phyloP scores from a whole-genome alignment of 2,888 invertebrate species.

The Altica lythri region DNA sequence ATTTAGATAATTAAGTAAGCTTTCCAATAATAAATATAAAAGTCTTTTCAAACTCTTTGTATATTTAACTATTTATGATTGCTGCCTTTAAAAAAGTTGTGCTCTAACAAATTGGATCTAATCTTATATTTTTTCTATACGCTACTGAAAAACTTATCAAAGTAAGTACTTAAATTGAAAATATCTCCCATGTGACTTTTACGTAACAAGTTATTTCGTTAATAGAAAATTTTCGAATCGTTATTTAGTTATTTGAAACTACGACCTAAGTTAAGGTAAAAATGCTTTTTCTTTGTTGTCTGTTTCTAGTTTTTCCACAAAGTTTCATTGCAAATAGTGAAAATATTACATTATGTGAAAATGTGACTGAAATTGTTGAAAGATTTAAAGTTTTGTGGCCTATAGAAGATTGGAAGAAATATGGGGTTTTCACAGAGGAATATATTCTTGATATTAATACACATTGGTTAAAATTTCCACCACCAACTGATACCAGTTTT shows the following conservation, averaged over 20 bases:
- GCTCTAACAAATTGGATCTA: too few relatives aligned
- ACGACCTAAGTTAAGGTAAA: too few relatives aligned
- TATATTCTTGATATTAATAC: slow-evolving; percentile 67
- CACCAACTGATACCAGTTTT: slow-evolving; percentile 64
- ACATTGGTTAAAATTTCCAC: slow-evolving; percentile 74
- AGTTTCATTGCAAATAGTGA: not conserved
- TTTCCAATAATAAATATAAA: too few relatives aligned
- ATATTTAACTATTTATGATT: too few relatives aligned
- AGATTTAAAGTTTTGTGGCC: slow-evolving; percentile 52
- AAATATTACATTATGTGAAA: not conserved
- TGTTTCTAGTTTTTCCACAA: not conserved
- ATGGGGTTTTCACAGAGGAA: slow-evolving; percentile 64
- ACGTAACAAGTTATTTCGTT: slow-evolving; percentile 16
- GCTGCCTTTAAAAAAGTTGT: too few relatives aligned
- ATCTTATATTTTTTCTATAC: too few relatives aligned
- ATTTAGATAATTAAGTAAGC: too few relatives aligned
- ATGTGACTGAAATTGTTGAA: slow-evolving; percentile 30
- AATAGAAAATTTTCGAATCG: too few relatives aligned
- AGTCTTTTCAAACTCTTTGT: too few relatives aligned
- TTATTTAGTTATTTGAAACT: too few relatives aligned
- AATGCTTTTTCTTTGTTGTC: not conserved
- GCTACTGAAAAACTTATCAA: too few relatives aligned
- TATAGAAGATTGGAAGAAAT: slow-evolving; percentile 59
- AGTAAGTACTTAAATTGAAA: too few relatives aligned
- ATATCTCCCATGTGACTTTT: slow-evolving; percentile 20